A percentile compares a stretch with the other conserved stretches of the same genome.
phyloP scores from a whole-genome alignment of 2,113 vertebrate species.

The Verasper variegatus region DNA sequence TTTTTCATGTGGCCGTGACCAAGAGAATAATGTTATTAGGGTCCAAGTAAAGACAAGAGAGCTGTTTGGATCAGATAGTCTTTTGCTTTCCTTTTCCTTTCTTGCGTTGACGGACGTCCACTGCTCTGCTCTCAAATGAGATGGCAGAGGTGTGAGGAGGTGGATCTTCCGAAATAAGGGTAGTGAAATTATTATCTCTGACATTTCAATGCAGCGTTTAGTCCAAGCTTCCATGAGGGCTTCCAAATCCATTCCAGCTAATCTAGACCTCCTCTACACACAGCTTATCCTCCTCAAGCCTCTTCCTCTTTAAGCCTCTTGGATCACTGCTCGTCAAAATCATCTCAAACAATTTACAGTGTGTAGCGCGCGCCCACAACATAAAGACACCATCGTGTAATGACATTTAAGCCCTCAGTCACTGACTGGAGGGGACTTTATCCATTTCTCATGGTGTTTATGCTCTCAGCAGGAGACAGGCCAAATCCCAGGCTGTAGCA shows the following conservation, averaged over 20 bases:
- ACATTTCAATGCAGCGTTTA: slow-evolving; percentile 72
- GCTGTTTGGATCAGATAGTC: slow-evolving; percentile 57
- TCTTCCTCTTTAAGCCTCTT: slow-evolving; percentile 62
- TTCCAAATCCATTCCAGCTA: slow-evolving; percentile 69
- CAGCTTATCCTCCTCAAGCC: slow-evolving; percentile 65
- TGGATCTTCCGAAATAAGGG: slow-evolving; percentile 47
- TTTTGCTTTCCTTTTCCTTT: slow-evolving; percentile 17
- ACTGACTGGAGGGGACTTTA: slow-evolving; percentile 57
- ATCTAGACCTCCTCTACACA: slow-evolving; percentile 64
- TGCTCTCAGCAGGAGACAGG: slow-evolving; percentile 60
- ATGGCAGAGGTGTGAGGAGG: slow-evolving; percentile 58
- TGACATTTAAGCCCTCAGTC: slow-evolving; percentile 67
- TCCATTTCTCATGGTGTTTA: slow-evolving; percentile 64
- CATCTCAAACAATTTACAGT: slow-evolving; percentile 70
- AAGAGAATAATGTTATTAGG: slow-evolving; percentile 64
- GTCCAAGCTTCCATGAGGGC: slow-evolving; percentile 55
- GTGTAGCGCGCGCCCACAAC: slow-evolving; percentile 36
- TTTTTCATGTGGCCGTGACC: slow-evolving; percentile 71
- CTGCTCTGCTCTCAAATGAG: slow-evolving; percentile 47
- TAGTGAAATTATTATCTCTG: slow-evolving; percentile 72
- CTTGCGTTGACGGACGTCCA: slow-evolving; percentile 41
- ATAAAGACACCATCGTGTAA: slow-evolving; percentile 68
- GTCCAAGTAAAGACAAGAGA: slow-evolving; percentile 55
- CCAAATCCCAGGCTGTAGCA: slow-evolving; percentile 55
- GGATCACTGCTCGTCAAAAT: slow-evolving; percentile 66